These are phyloP conservation scores for Leptocoma aspasia DNA, from an alignment of 2,113 vertebrate genomes.

Conservation along the genomic window DNA sequence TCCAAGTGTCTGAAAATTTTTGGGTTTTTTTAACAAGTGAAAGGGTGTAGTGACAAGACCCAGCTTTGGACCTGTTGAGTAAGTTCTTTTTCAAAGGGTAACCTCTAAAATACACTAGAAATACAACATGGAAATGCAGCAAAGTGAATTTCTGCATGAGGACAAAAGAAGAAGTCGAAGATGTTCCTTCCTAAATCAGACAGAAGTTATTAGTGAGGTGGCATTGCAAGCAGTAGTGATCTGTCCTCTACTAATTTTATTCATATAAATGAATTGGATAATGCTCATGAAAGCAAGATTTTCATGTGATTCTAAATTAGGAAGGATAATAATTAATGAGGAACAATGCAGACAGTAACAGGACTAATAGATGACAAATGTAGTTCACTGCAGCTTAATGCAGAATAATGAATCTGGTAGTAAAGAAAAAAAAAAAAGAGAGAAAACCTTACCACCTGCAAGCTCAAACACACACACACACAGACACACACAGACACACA, in stretches of 20 bases:
- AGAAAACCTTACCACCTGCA: not conserved
- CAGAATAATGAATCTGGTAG: slow-evolving; percentile 36
- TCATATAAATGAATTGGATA: slow-evolving; percentile 25
- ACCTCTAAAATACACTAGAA: not conserved
- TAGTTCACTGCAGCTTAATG: slow-evolving; percentile 35
- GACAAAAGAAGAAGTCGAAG: not conserved
- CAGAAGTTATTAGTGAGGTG: not conserved
- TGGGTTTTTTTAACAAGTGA: not conserved
- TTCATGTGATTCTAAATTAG: slow-evolving; percentile 44
- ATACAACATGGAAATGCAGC: not conserved
- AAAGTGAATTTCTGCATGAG: not conserved
- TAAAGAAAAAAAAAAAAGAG: not conserved
- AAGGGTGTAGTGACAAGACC: not conserved
- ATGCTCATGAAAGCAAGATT: slow-evolving; percentile 50
- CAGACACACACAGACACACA: not conserved
- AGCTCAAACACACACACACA: not conserved
- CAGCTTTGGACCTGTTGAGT: not conserved
- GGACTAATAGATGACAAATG: slow-evolving; percentile 62
- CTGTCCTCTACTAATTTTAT: slow-evolving; percentile 41
- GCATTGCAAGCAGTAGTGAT: not conserved
- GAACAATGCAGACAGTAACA: slow-evolving; percentile 43
- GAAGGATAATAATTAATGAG: slow-evolving; percentile 57
- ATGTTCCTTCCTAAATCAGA: not conserved
- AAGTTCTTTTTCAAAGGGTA: not conserved
- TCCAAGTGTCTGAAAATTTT: not conserved